Evolutionary conservation across 2,113 vertebrate species (phyloP), one percentile per base, ranked within the genome.

Genomic region (Coptodon bakossiorum): DNA sequence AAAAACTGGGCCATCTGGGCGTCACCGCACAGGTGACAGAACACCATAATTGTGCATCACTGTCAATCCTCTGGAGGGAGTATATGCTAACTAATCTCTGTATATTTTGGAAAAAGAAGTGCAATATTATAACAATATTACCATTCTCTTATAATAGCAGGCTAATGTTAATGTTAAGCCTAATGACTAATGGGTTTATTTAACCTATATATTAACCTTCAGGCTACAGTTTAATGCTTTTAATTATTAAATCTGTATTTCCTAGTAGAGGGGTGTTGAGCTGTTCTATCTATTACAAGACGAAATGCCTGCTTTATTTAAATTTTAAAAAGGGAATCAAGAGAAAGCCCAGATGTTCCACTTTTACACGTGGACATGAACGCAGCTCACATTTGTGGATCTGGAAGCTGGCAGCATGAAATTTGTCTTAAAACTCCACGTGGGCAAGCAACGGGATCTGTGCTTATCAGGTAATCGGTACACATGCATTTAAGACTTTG

Each of bases 131-230:
- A 38, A 38, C 34, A 68, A 68, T 68, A 38, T 68, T 68, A 68
- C 1, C 61, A 38, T 68, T 68, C 34, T 38, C 61, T 68, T 3
- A 68, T 68, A 38, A 68, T 68, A 68, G 34, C 2, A 68, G 19
- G 61, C 11, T 38, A 68, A 68, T 0, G 0, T 38, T 66, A 66
- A 22, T 66, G 19, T 68, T 68, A 68, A 68, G 19, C 61, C 34
- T 68, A 68, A 68, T 38, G 61, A 22, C 0, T 0, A 68, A 68
- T 38, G 61, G 61, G 34, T 38, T 68, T 68, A 68, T 68, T 66
- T 68, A 68, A 22, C 61, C 61, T 38, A 68, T 36, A 34, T 38
- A 22, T 68, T 38, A 68, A 68, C 61, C 61, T 22, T 38, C 61
- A 68, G 61, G 19, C 19, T 68, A 66, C 61, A 66, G 61, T 66